Conservation (phyloP, 1,140 invertebrate species). For the Drosophila trapezifrons region DNA sequence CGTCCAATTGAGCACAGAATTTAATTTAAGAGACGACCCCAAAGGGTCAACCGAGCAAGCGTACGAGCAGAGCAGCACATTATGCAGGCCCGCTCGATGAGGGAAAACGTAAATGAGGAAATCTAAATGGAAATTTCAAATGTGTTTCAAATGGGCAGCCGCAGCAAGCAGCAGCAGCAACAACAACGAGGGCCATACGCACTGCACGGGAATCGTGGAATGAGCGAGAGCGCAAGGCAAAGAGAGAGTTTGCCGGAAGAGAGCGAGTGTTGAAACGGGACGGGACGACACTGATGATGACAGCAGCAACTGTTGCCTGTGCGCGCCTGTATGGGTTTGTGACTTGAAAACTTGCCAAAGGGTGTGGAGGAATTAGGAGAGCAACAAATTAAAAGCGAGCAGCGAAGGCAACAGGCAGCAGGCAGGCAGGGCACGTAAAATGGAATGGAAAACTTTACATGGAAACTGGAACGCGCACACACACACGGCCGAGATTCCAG, state of each 20-base stretch:
- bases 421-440: conserved; percentile 17
- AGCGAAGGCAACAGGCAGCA: conserved; percentile 14
- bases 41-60: conserved; percentile 57
- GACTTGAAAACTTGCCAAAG: conserved; percentile 73
- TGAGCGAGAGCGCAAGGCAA: background rate
- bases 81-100: conserved; percentile 57
- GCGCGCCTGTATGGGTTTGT: background rate
- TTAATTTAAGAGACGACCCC: conserved; percentile 77
- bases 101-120: conserved; percentile 73
- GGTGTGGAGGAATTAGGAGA: conserved; percentile 58
- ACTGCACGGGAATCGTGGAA: conserved; percentile 2
- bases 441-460: conserved; percentile 37
- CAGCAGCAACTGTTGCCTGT: conserved; percentile 19
- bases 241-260: conserved; percentile 1
- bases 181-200: conserved; percentile 48
- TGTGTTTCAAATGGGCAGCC: conserved; percentile 72
- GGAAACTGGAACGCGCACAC: conserved; percentile 23
- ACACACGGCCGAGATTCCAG: conserved; percentile 14
- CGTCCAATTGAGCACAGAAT: conserved; percentile 65
- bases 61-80: conserved; percentile 35
- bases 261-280: conserved; percentile 19
- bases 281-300: conserved; percentile 10
- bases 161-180: conserved; percentile 47
- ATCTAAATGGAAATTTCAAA: conserved; percentile 81
- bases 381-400: conserved; percentile 30